Conservation (phyloP, 2,888 invertebrate genomes). For the Nebria salina region DNA sequence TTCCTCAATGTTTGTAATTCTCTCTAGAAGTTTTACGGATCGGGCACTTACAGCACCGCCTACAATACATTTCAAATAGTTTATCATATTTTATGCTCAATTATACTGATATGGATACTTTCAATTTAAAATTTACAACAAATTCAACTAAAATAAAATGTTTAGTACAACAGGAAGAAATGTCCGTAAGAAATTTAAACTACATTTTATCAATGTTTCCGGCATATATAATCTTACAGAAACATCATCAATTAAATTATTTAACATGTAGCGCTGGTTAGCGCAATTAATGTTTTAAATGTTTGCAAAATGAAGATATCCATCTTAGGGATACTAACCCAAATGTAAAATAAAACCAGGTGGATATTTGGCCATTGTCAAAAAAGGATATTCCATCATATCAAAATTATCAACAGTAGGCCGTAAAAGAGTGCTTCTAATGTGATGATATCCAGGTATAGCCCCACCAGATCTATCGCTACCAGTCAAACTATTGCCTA, state of each 20-base stretch:
- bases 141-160: too few relatives aligned
- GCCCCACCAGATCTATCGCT: conserved; percentile 72
- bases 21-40: conserved; percentile 83
- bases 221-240: too few relatives aligned
- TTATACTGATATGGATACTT: too few relatives aligned
- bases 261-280: too few relatives aligned
- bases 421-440: conserved; percentile 67
- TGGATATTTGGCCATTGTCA: conserved; percentile 92
- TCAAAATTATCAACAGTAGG: conserved; percentile 81
- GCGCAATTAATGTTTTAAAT: too few relatives aligned
- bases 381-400: conserved; percentile 94
- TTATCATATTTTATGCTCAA: too few relatives aligned
- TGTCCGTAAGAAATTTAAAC: too few relatives aligned
- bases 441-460: conserved; percentile 67
- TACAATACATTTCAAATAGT: conserved; percentile 52
- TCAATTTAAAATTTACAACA: too few relatives aligned
- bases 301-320: not conserved
- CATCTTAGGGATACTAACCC: conserved; percentile 65
- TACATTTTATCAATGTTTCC: too few relatives aligned
- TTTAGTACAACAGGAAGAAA: too few relatives aligned
- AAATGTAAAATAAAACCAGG: conserved; percentile 88
- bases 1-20: conserved; percentile 86
- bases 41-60: conserved; percentile 86
- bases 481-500: conserved; percentile 80
- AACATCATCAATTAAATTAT: too few relatives aligned